phyloP scores from a whole-genome alignment of 2,888 invertebrate genomes.

The Mesopsocus fuscifrons region DNA sequence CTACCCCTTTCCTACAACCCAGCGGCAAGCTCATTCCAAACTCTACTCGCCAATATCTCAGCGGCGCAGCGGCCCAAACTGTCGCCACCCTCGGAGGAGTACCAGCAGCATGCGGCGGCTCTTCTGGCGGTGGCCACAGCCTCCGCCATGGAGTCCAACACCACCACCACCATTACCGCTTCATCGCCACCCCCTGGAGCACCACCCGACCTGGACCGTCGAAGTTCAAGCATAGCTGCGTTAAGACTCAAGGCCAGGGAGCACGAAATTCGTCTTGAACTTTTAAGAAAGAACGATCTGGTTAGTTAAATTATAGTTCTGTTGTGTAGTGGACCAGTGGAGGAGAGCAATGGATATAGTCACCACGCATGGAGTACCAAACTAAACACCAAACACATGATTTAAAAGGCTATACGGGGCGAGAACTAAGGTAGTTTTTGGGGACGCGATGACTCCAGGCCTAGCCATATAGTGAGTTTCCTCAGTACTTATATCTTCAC shows the following conservation, averaged over 20 bases:
- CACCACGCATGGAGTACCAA: too few relatives aligned
- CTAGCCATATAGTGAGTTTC: too few relatives aligned
- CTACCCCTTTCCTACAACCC: slow-evolving; percentile 25
- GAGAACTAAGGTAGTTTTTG: too few relatives aligned
- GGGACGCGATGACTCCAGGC: too few relatives aligned
- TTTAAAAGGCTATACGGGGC: too few relatives aligned
- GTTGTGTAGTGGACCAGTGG: too few relatives aligned
- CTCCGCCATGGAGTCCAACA: slow-evolving; percentile 30
- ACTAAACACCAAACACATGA: too few relatives aligned
- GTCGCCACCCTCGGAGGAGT: slow-evolving; percentile 22
- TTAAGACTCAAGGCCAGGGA: slow-evolving; percentile 74
- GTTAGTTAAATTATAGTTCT: slow-evolving; percentile 12
- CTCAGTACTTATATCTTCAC: too few relatives aligned
- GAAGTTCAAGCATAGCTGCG: slow-evolving; percentile 75
- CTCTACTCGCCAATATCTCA: slow-evolving; percentile 60
- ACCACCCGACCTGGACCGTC: slow-evolving; percentile 52
- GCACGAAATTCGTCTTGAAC: slow-evolving; percentile 68
- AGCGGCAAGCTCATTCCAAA: slow-evolving; percentile 56
- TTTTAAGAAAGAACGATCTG: slow-evolving; percentile 27
- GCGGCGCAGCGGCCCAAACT: slow-evolving; percentile 37
- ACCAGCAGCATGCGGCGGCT: slow-evolving; percentile 16
- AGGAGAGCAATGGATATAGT: too few relatives aligned
- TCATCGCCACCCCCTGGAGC: slow-evolving; percentile 21
- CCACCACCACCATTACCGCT: slow-evolving; percentile 28
- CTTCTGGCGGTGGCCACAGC: slow-evolving; percentile 24